Evolutionary conservation across 2,797 vertebrate genomes (phyloP).

Genomic region (Halcyon badia): DNA sequence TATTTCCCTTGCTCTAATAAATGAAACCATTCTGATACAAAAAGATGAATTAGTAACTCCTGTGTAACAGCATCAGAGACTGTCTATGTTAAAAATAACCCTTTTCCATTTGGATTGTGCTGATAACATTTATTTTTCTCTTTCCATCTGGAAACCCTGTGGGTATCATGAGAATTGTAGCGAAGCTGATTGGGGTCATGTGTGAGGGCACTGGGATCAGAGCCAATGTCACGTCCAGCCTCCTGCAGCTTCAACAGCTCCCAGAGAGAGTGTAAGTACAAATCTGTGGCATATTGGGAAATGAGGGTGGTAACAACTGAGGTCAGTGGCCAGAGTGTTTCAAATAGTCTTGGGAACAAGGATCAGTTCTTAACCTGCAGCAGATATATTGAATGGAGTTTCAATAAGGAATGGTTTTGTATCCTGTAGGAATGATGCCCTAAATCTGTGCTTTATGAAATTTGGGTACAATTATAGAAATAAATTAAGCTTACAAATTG

Average conservation of each 20-base stretch:
- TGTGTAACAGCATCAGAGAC: not conserved
- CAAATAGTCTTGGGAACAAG: constrained; percentile 49
- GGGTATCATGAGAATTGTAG: constrained; percentile 74
- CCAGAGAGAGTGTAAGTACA: constrained; percentile 73
- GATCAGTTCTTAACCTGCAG: constrained; percentile 39
- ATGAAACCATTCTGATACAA: not conserved
- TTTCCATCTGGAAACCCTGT: constrained; percentile 68
- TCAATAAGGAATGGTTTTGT: not conserved
- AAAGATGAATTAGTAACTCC: constrained; percentile 32
- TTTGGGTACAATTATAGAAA: not conserved
- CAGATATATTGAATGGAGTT: not conserved
- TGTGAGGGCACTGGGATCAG: constrained; percentile 76
- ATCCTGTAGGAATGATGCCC: not conserved
- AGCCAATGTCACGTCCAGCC: constrained; percentile 75
- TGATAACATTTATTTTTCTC: constrained; percentile 58
- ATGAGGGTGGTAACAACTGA: constrained; percentile 48
- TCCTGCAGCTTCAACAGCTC: constrained; percentile 56
- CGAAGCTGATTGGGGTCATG: constrained; percentile 74
- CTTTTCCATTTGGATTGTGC: constrained; percentile 38
- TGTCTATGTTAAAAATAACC: not conserved
- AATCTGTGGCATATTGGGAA: constrained; percentile 60
- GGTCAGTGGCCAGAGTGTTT: constrained; percentile 67
- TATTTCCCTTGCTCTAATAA: constrained; percentile 1
- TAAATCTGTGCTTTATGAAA: not conserved
- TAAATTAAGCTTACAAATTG: not conserved